These are phyloP conservation scores for Xiphophorus maculatus DNA, from an alignment of 2,113 vertebrate species.

Conservation along the genomic window DNA sequence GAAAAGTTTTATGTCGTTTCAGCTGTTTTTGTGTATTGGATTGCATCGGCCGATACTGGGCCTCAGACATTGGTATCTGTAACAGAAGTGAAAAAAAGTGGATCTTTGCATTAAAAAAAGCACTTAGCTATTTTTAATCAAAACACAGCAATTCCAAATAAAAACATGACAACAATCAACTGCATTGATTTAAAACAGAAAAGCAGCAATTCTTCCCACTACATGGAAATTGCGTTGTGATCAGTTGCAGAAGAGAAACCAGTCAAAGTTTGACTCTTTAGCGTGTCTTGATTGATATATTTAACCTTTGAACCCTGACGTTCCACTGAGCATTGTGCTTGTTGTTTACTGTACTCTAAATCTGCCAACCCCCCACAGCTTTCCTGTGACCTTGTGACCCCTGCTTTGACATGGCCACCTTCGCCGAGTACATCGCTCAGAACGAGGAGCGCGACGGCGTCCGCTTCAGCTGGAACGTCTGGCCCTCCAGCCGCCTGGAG, in stretches of 20 bases:
- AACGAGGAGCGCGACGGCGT: slow-evolving; percentile 97
- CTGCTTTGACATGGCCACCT: slow-evolving; percentile 87
- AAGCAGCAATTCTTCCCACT: too few relatives aligned
- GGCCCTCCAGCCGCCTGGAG: slow-evolving; percentile 97
- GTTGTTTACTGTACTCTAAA: not conserved
- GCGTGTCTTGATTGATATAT: not conserved
- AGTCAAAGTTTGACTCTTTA: not conserved
- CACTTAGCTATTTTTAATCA: too few relatives aligned
- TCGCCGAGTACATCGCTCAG: slow-evolving; percentile 96
- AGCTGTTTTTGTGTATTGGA: too few relatives aligned
- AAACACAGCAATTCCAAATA: too few relatives aligned
- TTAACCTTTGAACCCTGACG: not conserved
- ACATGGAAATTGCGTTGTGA: not conserved
- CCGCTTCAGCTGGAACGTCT: slow-evolving; percentile 98
- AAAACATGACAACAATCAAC: too few relatives aligned
- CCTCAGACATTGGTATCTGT: too few relatives aligned
- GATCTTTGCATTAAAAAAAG: too few relatives aligned
- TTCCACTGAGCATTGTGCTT: not conserved
- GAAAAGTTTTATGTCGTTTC: too few relatives aligned
- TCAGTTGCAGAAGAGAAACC: not conserved
- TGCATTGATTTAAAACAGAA: too few relatives aligned
- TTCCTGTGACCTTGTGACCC: slow-evolving; percentile 7
- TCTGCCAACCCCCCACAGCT: not conserved
- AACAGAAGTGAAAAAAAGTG: too few relatives aligned
- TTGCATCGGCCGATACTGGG: too few relatives aligned